Evolutionary conservation across 2,888 invertebrate species (phyloP), one percentile per base, ranked within the genome.

Genomic region (Steromphala cineraria): DNA sequence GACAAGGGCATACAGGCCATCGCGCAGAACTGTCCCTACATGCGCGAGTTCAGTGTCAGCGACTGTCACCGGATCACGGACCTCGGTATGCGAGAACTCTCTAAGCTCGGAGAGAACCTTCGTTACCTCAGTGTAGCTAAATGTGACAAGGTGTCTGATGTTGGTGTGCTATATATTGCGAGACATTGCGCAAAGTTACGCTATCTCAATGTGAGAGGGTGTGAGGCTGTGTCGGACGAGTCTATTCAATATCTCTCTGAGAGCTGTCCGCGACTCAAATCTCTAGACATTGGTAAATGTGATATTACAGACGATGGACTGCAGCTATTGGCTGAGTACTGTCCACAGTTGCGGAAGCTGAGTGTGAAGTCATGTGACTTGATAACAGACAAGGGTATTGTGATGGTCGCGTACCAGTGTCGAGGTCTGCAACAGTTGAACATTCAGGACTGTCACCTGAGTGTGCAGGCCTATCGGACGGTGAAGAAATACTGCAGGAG

Each of bases 81-180:
- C 93, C 97, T 97, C 91, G 98, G 98, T 0, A 95, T 98, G 52
- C 97, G 97, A 91, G 98, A 98, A 93, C 94, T 98, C 82, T 97
- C 98, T 13, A 94, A 97, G 90, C 94, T 98, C 31, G 97, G 97
- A 0, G 96, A 97, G 0, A 97, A 97, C n/a, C 94, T 98, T 85
- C 95, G 98, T 21, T 98, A 98, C 93, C 95, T 98, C 17, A 98
- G 98, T 36, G 97, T 98, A 36, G 98, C 98, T 24, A 98, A 98
- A 94, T 98, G 98, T 94, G 97, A 97, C 86, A 96, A 96, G 93
- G 92, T 98, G 2, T 94, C 94, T 5, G 98, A 98, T 92, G 97
- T 97, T 0, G 98, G 98, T 0, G 95, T 98, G 1, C 95, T 97
- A 87, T 97, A 97, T 53, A 95, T 98, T 8, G 97, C 97, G 0